Conservation (phyloP, 2,888 invertebrate species). For the Dynastes hyllus region DNA sequence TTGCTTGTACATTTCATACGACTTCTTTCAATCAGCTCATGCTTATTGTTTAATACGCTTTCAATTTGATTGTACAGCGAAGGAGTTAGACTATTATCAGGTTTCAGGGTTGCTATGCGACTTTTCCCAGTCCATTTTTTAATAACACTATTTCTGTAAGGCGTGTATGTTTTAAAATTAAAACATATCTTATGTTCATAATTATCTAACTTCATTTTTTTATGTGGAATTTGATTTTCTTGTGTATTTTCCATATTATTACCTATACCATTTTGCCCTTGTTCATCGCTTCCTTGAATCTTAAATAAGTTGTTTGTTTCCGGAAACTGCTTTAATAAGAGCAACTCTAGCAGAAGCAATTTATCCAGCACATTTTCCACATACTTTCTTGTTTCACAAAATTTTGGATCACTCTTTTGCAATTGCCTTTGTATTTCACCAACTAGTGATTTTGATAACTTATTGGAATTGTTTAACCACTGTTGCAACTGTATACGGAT, state of each 20-base stretch:
- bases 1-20: conserved; percentile 86
- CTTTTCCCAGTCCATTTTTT: conserved; percentile 98
- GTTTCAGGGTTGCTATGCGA: conserved; percentile 73
- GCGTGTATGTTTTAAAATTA: conserved; percentile 76
- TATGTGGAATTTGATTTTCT: conserved; percentile 64
- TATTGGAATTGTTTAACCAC: conserved; percentile 83
- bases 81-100: conserved; percentile 72
- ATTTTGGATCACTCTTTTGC: conserved; percentile 71
- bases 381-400: conserved; percentile 73
- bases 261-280: neutral
- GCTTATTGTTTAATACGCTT: conserved; percentile 85
- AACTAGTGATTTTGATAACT: conserved; percentile 73
- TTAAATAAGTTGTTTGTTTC: conserved; percentile 77
- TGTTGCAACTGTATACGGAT: conserved; percentile 92
- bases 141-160: conserved; percentile 86
- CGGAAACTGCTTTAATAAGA: conserved; percentile 77
- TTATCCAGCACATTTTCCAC: conserved; percentile 79
- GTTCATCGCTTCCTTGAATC: conserved; percentile 53
- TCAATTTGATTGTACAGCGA: conserved; percentile 88
- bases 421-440: conserved; percentile 62
- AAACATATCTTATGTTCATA: conserved; percentile 75
- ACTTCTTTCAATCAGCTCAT: conserved; percentile 84
- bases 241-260: neutral
- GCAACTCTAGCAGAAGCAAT: conserved; percentile 76
- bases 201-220: conserved; percentile 75